Evolutionary conservation across 1,140 invertebrate genomes (phyloP).

Genomic region (Asobara japonica): DNA sequence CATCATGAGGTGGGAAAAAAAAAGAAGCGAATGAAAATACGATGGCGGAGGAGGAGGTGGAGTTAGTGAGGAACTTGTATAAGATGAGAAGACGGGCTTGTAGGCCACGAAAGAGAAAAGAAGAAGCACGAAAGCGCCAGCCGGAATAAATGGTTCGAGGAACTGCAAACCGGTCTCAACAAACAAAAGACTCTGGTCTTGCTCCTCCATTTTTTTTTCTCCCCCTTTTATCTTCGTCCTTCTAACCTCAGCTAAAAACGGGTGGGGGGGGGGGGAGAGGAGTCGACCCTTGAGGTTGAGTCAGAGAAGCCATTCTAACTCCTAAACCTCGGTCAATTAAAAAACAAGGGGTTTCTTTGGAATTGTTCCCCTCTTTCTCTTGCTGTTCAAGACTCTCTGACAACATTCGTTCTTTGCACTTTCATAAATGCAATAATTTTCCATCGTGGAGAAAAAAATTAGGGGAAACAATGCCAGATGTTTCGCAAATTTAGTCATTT

Average conservation of each 20-base stretch:
- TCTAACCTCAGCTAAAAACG: constrained; percentile 6
- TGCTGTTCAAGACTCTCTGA: too few relatives aligned
- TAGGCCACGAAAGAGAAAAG: constrained; percentile 26
- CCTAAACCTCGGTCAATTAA: constrained; percentile 15
- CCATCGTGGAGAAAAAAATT: too few relatives aligned
- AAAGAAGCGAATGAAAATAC: constrained; percentile 14
- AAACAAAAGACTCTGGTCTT: constrained; percentile 54
- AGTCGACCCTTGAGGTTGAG: not conserved
- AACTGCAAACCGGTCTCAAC: constrained; percentile 55
- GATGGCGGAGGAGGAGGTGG: not conserved
- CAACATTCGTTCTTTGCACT: too few relatives aligned
- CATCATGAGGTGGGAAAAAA: not conserved
- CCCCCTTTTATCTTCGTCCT: constrained; percentile 15
- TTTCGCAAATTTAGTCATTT: too few relatives aligned
- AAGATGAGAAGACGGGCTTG: constrained; percentile 10
- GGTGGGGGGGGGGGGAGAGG: too few relatives aligned
- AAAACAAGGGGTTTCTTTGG: not conserved
- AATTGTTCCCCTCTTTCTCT: not conserved
- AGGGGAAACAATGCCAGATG: too few relatives aligned
- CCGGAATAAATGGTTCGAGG: constrained; percentile 58
- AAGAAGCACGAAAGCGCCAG: constrained; percentile 27
- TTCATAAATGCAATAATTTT: too few relatives aligned
- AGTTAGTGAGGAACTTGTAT: not conserved
- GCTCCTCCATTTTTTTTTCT: constrained; percentile 23
- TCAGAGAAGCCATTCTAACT: constrained; percentile 13